phyloP scores from a whole-genome alignment of 2,797 vertebrate genomes.

The Sebastes vulpes region DNA sequence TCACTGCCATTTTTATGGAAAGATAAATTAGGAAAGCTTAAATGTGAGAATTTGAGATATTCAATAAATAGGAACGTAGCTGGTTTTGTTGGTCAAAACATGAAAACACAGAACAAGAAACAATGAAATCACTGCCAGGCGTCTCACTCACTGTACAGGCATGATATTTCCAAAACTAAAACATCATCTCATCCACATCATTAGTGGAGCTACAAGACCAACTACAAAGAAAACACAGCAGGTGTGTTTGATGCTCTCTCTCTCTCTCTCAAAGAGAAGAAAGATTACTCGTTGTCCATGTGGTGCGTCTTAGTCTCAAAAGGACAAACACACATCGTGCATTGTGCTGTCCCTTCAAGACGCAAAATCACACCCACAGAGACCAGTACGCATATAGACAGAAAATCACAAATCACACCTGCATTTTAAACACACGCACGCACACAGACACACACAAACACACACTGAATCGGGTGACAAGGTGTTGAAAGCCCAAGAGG shows the following conservation, averaged over 20 bases:
- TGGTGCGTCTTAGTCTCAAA: neutral
- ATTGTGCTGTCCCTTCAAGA: constrained; percentile 30
- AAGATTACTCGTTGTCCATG: neutral
- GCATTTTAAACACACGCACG: neutral
- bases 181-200: neutral
- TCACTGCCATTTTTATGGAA: neutral
- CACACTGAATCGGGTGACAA: constrained; percentile 40
- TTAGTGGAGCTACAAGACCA: constrained; percentile 1
- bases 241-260: neutral
- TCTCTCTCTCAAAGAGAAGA: neutral
- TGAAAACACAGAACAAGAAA: constrained; percentile 2
- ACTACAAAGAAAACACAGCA: constrained; percentile 2
- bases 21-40: neutral
- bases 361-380: constrained; percentile 40
- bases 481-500: constrained; percentile 65
- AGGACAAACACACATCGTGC: constrained; percentile 32
- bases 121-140: neutral
- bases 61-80: neutral
- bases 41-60: neutral
- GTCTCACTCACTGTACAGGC: neutral
- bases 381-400: constrained; percentile 12
- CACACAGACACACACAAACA: constrained; percentile 1
- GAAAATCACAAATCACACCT: constrained; percentile 43
- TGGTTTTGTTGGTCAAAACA: neutral
- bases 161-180: neutral